Evolutionary conservation across 2,113 vertebrate genomes (phyloP).

Genomic region (Myodes glareolus): DNA sequence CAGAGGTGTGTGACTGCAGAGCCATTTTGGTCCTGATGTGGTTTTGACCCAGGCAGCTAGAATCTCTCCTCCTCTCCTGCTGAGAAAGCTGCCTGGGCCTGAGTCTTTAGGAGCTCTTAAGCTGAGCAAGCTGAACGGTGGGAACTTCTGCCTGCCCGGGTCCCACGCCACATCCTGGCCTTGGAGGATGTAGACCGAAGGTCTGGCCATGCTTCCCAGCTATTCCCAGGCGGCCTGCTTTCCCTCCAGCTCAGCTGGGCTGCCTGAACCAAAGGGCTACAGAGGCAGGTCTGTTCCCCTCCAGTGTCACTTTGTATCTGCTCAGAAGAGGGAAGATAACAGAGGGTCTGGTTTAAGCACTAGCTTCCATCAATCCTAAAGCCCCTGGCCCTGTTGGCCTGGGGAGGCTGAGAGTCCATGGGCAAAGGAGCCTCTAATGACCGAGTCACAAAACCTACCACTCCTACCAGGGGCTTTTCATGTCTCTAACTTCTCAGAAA

Average conservation of each 20-base stretch:
- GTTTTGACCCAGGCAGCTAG: constrained; percentile 50
- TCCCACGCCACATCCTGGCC: constrained; percentile 81
- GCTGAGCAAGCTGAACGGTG: constrained; percentile 63
- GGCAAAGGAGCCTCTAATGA: background rate
- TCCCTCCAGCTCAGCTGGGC: constrained; percentile 41
- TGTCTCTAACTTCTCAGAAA: background rate
- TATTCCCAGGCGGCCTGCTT: constrained; percentile 70
- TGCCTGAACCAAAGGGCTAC: background rate
- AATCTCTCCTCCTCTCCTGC: background rate
- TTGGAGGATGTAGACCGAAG: constrained; percentile 64
- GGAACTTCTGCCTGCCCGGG: constrained; percentile 68
- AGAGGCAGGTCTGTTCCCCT: constrained; percentile 19
- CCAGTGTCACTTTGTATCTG: background rate
- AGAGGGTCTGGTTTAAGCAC: background rate
- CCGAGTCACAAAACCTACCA: background rate
- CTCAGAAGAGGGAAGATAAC: rapidly evolving
- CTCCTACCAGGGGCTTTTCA: background rate
- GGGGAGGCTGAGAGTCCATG: too few relatives aligned
- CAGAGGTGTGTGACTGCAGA: constrained; percentile 27
- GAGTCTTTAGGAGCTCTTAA: constrained; percentile 8
- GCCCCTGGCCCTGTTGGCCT: background rate
- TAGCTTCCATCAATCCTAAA: background rate
- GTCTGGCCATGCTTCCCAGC: constrained; percentile 59
- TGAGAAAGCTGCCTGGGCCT: constrained; percentile 28
- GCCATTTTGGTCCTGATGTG: background rate